Evolutionary conservation across 2,888 invertebrate genomes (phyloP).

Genomic region (Podotricha telesiphe): DNA sequence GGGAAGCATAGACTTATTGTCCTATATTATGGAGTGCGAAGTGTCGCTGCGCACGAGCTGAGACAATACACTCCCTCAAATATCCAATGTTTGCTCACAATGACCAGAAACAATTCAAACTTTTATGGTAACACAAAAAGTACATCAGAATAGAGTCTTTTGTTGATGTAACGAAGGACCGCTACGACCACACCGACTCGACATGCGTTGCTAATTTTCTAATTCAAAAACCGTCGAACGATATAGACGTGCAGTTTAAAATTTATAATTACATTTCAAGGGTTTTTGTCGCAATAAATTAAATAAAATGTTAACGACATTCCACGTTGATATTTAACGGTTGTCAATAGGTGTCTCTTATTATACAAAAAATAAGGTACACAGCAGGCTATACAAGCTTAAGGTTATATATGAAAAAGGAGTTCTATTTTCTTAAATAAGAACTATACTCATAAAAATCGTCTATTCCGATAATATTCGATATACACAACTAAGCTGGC

Average conservation of each 20-base stretch:
- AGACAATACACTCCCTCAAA: slow-evolving; percentile 51
- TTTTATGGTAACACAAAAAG: slow-evolving; percentile 53
- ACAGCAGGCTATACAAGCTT: background rate
- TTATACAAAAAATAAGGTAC: background rate
- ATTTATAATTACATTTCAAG: slow-evolving; percentile 45
- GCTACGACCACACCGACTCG: slow-evolving; percentile 72
- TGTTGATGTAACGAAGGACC: slow-evolving; percentile 65
- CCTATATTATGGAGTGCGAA: slow-evolving; percentile 56
- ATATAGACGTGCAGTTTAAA: slow-evolving; percentile 49
- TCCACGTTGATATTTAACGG: slow-evolving; percentile 14
- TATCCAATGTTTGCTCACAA: slow-evolving; percentile 62
- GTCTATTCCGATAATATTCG: slow-evolving; percentile 19
- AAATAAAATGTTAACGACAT: slow-evolving; percentile 31
- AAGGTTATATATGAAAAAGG: background rate
- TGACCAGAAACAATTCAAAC: slow-evolving; percentile 57
- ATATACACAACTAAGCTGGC: slow-evolving; percentile 48
- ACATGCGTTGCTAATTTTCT: slow-evolving; percentile 77
- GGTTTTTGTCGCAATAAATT: slow-evolving; percentile 28
- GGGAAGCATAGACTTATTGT: slow-evolving; percentile 68
- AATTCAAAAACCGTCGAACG: slow-evolving; percentile 59
- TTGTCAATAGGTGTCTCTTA: background rate
- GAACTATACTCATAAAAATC: slow-evolving; percentile 24
- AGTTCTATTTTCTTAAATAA: slow-evolving; percentile 4
- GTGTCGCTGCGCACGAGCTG: slow-evolving; percentile 51
- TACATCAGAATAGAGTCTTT: slow-evolving; percentile 49